A percentile compares a stretch with the other conserved stretches of the same genome.
Conservation (phyloP, 1,140 invertebrate species). For the Nomia melanderi region DNA sequence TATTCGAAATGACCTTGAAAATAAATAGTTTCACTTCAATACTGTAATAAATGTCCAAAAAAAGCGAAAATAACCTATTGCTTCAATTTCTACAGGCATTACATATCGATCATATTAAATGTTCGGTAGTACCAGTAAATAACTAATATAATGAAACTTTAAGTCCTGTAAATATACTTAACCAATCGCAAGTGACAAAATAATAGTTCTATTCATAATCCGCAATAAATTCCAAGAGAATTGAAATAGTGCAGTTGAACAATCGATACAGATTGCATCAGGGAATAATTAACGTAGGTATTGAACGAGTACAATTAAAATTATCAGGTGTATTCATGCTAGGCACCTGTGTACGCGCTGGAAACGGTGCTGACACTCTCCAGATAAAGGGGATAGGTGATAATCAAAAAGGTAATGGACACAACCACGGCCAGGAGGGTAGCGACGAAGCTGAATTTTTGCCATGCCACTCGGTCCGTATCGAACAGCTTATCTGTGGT, state of each 20-base stretch:
- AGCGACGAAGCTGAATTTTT: conserved; percentile 73
- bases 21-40: no score
- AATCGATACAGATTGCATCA: not conserved
- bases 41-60: no score
- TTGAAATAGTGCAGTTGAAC: not conserved
- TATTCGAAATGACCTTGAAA: no score
- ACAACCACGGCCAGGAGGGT: conserved; percentile 68
- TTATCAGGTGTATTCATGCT: not conserved
- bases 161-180: no score
- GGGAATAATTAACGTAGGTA: not conserved
- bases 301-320: not conserved
- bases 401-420: conserved; percentile 72
- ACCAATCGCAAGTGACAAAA: no score
- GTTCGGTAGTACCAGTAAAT: no score
- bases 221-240: no score
- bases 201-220: no score
- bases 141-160: no score
- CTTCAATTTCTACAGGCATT: no score
- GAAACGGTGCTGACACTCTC: conserved; percentile 73
- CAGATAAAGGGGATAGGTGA: conserved; percentile 75
- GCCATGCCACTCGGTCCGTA: conserved; percentile 73
- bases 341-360: conserved; percentile 75
- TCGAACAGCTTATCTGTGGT: conserved; percentile 75
- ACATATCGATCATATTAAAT: no score
- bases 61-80: no score